Base-by-base conservation (phyloP, 2,888 invertebrate genomes). In the Helicoverpa assulta region DNA sequence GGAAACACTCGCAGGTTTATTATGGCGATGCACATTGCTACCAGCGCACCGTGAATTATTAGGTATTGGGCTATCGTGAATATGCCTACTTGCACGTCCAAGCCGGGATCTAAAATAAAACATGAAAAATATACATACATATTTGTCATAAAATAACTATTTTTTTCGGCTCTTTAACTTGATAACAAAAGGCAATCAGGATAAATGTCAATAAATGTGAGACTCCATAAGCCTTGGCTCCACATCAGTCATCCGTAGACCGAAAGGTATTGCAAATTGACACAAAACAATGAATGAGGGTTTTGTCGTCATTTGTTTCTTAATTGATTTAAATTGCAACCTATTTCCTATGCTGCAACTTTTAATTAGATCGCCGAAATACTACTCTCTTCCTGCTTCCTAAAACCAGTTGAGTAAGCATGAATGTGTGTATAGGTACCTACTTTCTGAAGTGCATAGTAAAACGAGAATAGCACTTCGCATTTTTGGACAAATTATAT, bases 1-100 rank as follows among this genome's bases (percentile, higher is more conserved):
- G 97, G 94, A 78, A 97, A 90, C 3, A 97, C 97, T 61, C 97
- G 91, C 6, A 96, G 72, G 67, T 97, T 92, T 0, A 97, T 97
- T 51, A 97, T 86, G 0, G 97, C 40, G 59, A 97, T 96, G 50
- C 96, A 89, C 0, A 90, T 80, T 0, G 90, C 52, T 0, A 97
- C 96, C 16, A 97, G 91, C 10, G 86, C 91, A 0, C 96, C 96
- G 82, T 97, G 97, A 66, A 97, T 96, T 60, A 97, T 96, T 6
- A 97, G 90, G 83, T 97, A 97, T 59, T 93, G 92, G 40, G 89
- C 91, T 0, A 93, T 94, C 1, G 95, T 95, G 71, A 95, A 93
- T 7, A 70, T 67, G 5, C 95, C 95, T 7, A 93, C 89, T 85
- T 92, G 89, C n/a, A 90, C 91, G 53, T 92, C 89, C 26, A 95